These are phyloP conservation scores for Xanthia togata DNA, from an alignment of 2,888 invertebrate genomes.

Conservation along the genomic window DNA sequence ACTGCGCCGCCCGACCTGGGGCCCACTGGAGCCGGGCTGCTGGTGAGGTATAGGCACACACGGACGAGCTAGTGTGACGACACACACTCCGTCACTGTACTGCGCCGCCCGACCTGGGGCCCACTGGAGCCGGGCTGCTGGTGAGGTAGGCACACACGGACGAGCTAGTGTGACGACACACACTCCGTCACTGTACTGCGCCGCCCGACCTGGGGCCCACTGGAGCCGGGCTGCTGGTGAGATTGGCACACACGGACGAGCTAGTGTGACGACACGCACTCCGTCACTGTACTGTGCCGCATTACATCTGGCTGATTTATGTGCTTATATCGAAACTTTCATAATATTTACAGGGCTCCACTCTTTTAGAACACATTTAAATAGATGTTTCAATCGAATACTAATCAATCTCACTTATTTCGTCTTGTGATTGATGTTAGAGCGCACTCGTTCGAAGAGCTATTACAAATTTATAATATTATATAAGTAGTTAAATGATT, in stretches of 20 bases:
- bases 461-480: not conserved
- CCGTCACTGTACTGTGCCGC: not conserved
- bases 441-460: conserved; percentile 10
- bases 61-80: too few relatives aligned
- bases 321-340: conserved; percentile 32
- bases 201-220: too few relatives aligned
- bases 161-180: too few relatives aligned
- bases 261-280: not conserved
- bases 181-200: too few relatives aligned
- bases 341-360: conserved; percentile 36
- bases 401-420: conserved; percentile 54
- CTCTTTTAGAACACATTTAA: conserved; percentile 45
- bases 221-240: not conserved
- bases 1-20: too few relatives aligned
- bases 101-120: too few relatives aligned
- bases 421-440: conserved; percentile 54
- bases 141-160: too few relatives aligned
- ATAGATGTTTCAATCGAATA: conserved; percentile 39
- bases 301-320: conserved; percentile 18
- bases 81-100: too few relatives aligned
- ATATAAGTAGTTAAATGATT: not conserved
- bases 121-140: too few relatives aligned
- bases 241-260: not conserved
- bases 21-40: too few relatives aligned
- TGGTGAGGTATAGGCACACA: too few relatives aligned